Percentiles rank a stretch among this genome's conserved stretches.
Conservation (phyloP, 1,140 invertebrate genomes). For the Brachionus rotundiformis region DNA sequence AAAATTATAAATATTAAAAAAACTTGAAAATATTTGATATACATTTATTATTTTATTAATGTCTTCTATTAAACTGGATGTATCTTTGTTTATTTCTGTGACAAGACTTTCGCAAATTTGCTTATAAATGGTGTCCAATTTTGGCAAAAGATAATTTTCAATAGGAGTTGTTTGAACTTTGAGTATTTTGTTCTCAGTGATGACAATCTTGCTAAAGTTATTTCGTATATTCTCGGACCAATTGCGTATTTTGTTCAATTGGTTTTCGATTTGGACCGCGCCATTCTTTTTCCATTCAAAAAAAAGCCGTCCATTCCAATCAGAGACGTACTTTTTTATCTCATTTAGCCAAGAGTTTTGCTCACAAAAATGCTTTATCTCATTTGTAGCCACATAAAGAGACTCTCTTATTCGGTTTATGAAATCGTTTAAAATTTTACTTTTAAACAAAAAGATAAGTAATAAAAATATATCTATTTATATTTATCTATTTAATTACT, state of each 20-base stretch:
- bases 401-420: neutral
- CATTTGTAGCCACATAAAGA: conserved; percentile 55
- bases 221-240: conserved; percentile 6
- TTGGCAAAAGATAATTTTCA: conserved; percentile 58
- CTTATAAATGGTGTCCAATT: conserved; percentile 59
- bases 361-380: conserved; percentile 60
- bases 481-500: conserved; percentile 43
- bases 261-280: conserved; percentile 16
- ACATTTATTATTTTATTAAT: conserved; percentile 59
- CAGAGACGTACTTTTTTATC: conserved; percentile 58
- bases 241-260: conserved; percentile 20
- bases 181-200: conserved; percentile 60
- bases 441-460: neutral
- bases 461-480: neutral
- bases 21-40: neutral
- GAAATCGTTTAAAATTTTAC: neutral
- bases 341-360: conserved; percentile 60
- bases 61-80: conserved; percentile 58
- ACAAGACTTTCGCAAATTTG: conserved; percentile 60
- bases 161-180: conserved; percentile 59
- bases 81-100: conserved; percentile 57
- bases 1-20: neutral
- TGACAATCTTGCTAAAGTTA: conserved; percentile 54
- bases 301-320: conserved; percentile 59
- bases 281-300: conserved; percentile 57